Evolutionary conservation across 1,140 invertebrate species (phyloP).

Genomic region (Dendroctonus ponderosae): DNA sequence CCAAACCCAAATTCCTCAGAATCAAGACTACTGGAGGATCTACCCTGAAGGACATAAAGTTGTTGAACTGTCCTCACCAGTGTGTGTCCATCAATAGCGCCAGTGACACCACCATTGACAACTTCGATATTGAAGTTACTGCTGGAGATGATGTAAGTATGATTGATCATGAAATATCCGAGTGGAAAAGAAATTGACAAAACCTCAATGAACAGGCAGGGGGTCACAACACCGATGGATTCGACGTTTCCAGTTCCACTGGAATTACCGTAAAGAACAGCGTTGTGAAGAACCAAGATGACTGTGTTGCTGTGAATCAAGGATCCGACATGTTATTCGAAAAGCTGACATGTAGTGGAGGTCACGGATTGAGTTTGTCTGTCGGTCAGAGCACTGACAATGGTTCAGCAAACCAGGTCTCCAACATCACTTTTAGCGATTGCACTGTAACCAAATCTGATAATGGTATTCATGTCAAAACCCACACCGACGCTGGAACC

Average conservation of each 20-base stretch:
- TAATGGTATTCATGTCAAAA: slow-evolving; percentile 34
- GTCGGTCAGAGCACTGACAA: slow-evolving; percentile 20
- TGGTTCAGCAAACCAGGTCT: slow-evolving; percentile 23
- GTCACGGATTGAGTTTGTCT: slow-evolving; percentile 32
- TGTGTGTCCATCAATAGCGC: slow-evolving; percentile 25
- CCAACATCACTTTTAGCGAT: slow-evolving; percentile 26
- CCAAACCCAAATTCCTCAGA: slow-evolving; percentile 33
- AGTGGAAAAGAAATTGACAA: neutral
- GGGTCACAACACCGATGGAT: slow-evolving; percentile 34
- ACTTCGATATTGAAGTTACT: slow-evolving; percentile 29
- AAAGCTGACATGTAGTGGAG: slow-evolving; percentile 28
- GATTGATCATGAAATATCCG: neutral
- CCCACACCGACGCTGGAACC: slow-evolving; percentile 28
- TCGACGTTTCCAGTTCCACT: slow-evolving; percentile 26
- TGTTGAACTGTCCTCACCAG: slow-evolving; percentile 32
- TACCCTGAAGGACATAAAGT: slow-evolving; percentile 19
- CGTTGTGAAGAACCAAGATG: slow-evolving; percentile 32
- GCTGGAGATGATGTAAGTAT: slow-evolving; percentile 31
- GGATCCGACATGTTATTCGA: slow-evolving; percentile 24
- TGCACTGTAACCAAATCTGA: slow-evolving; percentile 23
- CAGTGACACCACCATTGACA: slow-evolving; percentile 9
- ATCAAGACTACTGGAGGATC: slow-evolving; percentile 30
- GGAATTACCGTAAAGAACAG: slow-evolving; percentile 19
- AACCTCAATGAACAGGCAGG: slow-evolving; percentile 1
- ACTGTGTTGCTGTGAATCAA: slow-evolving; percentile 33